Conservation (phyloP, 2,113 vertebrate species). For the Carassius carassius region DNA sequence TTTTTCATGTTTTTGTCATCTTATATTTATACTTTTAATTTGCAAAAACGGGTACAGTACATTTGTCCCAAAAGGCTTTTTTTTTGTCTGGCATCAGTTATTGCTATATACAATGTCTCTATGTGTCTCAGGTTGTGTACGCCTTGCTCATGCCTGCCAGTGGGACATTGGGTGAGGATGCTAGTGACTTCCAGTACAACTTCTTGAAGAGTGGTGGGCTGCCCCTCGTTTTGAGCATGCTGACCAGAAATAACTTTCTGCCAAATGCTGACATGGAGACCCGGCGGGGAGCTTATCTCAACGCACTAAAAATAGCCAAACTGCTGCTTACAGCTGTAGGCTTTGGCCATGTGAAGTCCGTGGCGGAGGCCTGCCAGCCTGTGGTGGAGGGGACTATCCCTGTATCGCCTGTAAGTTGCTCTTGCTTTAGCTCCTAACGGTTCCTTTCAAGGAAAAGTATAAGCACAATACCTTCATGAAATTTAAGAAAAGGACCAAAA, state of each 20-base stretch:
- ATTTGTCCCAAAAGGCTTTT: background rate
- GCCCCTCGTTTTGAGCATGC: conserved; percentile 95
- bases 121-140: conserved; percentile 88
- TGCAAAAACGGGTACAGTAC: too few species aligned
- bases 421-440: background rate
- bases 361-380: conserved; percentile 96
- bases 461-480: background rate
- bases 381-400: conserved; percentile 91
- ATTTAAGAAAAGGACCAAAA: background rate
- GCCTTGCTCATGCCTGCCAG: conserved; percentile 99
- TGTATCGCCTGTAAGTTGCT: conserved; percentile 85
- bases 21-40: too few species aligned
- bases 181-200: conserved; percentile 97
- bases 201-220: conserved; percentile 96
- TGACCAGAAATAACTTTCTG: conserved; percentile 81
- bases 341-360: conserved; percentile 94
- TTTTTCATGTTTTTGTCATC: too few species aligned
- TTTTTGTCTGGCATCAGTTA: background rate
- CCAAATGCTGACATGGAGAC: conserved; percentile 99
- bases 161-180: conserved; percentile 94
- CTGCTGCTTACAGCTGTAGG: conserved; percentile 95
- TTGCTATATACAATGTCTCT: background rate
- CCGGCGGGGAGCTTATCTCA: conserved; percentile 94
- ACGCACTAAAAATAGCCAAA: conserved; percentile 97
- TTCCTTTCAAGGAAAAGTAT: background rate